A percentile compares a stretch with the other conserved stretches of the same genome.
Conservation (phyloP, 2,888 invertebrate genomes). For the Hanleya hanleyi region DNA sequence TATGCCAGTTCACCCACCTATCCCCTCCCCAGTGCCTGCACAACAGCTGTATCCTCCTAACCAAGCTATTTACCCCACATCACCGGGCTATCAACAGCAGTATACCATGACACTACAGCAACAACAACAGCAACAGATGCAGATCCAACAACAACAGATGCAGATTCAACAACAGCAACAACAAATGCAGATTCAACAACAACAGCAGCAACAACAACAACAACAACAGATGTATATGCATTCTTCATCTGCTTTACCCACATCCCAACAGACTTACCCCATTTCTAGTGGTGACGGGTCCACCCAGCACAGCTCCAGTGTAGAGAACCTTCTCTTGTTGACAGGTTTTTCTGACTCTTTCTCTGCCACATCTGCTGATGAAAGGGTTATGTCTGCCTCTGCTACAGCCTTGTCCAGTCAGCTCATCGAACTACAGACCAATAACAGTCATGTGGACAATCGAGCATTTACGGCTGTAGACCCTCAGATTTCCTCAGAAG, state of each 20-base stretch:
- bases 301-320: background rate
- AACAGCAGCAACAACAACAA: slow-evolving; percentile 26
- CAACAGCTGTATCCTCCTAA: slow-evolving; percentile 32
- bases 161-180: slow-evolving; percentile 32
- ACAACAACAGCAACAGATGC: slow-evolving; percentile 37
- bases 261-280: background rate
- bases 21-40: slow-evolving; percentile 21
- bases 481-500: too few relatives aligned
- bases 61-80: slow-evolving; percentile 11
- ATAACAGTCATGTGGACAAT: background rate
- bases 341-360: background rate
- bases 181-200: slow-evolving; percentile 30
- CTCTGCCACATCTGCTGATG: background rate
- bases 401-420: background rate
- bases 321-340: background rate
- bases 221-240: slow-evolving; percentile 7
- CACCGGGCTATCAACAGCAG: slow-evolving; percentile 9
- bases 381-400: background rate
- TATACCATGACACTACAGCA: slow-evolving; percentile 36
- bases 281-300: background rate
- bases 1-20: slow-evolving; percentile 19
- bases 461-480: background rate
- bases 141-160: slow-evolving; percentile 36
- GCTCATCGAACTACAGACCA: background rate
- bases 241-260: background rate